Conservation (phyloP, 2,113 vertebrate genomes). For the Serinus canaria region DNA sequence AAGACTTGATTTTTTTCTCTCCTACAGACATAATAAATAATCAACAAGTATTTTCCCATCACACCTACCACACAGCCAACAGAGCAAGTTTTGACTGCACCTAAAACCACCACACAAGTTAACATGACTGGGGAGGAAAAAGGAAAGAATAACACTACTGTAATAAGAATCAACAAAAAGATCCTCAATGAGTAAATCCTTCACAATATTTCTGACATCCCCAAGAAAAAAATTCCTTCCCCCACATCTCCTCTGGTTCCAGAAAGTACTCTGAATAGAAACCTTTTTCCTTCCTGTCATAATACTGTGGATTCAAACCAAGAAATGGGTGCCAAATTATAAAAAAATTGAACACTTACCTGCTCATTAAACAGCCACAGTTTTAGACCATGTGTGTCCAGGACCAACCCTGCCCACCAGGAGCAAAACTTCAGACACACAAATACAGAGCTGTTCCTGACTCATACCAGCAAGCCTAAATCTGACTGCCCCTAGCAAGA, state of each 20-base stretch:
- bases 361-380: background rate
- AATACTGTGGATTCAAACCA: background rate
- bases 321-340: background rate
- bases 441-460: background rate
- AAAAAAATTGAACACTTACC: background rate
- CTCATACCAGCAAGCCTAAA: background rate
- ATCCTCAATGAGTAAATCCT: background rate
- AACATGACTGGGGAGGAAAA: background rate
- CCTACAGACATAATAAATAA: background rate
- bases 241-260: background rate
- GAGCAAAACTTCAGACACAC: background rate
- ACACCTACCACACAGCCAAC: background rate
- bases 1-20: background rate
- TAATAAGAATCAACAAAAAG: background rate
- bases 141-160: background rate
- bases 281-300: background rate
- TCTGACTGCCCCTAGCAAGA: fast-evolving
- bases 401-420: fast-evolving
- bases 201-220: background rate
- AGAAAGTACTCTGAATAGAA: background rate
- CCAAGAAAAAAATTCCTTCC: background rate
- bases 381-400: fast-evolving
- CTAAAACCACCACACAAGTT: background rate
- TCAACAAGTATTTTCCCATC: background rate
- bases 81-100: background rate